Conservation (phyloP, 2,797 vertebrate genomes). For the Pagetopsis macropterus region DNA sequence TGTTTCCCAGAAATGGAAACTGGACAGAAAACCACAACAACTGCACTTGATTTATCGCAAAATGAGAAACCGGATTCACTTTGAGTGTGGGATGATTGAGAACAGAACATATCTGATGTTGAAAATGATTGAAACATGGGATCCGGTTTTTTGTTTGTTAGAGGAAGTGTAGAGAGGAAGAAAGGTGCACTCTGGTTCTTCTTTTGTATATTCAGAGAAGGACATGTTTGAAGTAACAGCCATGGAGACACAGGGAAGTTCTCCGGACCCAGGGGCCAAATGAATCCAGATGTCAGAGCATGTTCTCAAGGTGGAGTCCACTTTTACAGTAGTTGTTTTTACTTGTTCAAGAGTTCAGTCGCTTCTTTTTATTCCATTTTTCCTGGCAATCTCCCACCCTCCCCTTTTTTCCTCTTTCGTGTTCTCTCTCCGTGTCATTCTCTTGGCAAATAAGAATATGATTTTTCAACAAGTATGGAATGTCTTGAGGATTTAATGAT, state of each 20-base stretch:
- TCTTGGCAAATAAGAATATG: slow-evolving; percentile 48
- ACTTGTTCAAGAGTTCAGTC: slow-evolving; percentile 69
- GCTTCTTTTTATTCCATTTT: slow-evolving; percentile 61
- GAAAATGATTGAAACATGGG: slow-evolving; percentile 30
- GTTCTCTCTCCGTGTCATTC: slow-evolving; percentile 54
- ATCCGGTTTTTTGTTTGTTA: slow-evolving; percentile 38
- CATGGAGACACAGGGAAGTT: slow-evolving; percentile 64
- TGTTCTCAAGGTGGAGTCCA: slow-evolving; percentile 77
- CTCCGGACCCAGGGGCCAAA: slow-evolving; percentile 69
- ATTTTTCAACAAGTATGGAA: slow-evolving; percentile 59
- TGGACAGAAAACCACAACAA: slow-evolving; percentile 45
- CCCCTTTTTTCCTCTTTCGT: slow-evolving; percentile 23
- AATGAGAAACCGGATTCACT: slow-evolving; percentile 43
- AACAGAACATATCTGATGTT: slow-evolving; percentile 40
- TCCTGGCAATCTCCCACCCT: slow-evolving; percentile 49
- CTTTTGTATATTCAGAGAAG: slow-evolving; percentile 20
- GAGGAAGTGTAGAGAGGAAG: slow-evolving; percentile 18
- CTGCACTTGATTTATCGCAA: slow-evolving; percentile 54
- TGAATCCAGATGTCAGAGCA: slow-evolving; percentile 77
- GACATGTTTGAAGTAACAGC: slow-evolving; percentile 66
- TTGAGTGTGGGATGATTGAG: slow-evolving; percentile 36
- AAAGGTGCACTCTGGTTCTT: slow-evolving; percentile 47
- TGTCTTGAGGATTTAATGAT: slow-evolving; percentile 56
- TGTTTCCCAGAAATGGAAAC: slow-evolving; percentile 54
- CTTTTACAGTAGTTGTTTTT: slow-evolving; percentile 79